Evolutionary conservation across 1,140 invertebrate genomes (phyloP), one percentile per base, ranked within the genome.

Genomic region (Heliconius hermathena): DNA sequence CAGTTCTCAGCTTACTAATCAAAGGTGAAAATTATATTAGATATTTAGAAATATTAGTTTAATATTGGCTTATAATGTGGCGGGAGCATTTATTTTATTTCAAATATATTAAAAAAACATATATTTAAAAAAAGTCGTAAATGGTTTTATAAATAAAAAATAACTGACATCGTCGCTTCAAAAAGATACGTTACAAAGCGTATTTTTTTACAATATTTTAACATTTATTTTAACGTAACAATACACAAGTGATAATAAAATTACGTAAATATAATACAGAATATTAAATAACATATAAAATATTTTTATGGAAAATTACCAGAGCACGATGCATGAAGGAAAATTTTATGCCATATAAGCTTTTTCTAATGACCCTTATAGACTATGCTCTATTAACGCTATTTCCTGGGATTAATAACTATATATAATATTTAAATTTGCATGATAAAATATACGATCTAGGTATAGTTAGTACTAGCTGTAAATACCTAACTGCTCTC

Each of bases 1-100:
- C 83, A 74, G 81, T 91, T 78, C 79, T 91, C 77, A 88, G 87
- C 81, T 83, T 91, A 81, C 84, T 90, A 83, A 80, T 90, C 78
- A 89, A 91, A 91, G 89, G 89, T 91, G 89, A 73, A 16, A 29
- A 26, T 66, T 66, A 66, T 66, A 66, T 66, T 66, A 66, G 9
- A 66, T 66, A 66, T 66, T 66, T 29, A 66, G 60, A 66, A 11
- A 57, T n/a, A 57, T 22, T 57, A 3, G 0, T 22, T 9, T 3
- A 22, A 57, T 57, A 22, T 57, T 57, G 20, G 20, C n/a, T 9
- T 11, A 3, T 8, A 8, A 22, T 1, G 8, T 22, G 8, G 2
- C 8, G 1, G 9, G 3, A 9, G n/a, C n/a, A 0, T 57, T 52
- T 57, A 57, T 57, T 57, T 22, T 57, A 57, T 57, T 57, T 20